Conservation (phyloP, 2,797 vertebrate species). For the Darevskia mixta region DNA sequence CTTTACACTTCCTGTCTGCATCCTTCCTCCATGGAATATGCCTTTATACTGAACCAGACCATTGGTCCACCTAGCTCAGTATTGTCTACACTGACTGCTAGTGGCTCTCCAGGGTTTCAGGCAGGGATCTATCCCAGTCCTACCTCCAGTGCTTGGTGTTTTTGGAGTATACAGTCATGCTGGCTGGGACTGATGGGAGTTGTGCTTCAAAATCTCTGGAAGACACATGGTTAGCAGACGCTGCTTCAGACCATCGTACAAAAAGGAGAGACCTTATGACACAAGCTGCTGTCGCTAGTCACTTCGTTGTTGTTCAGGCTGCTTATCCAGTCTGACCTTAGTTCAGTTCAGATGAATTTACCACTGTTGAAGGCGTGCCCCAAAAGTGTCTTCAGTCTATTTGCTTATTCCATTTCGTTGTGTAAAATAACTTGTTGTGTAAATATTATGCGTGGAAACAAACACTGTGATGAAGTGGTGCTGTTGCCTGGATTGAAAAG, state of each 20-base stretch:
- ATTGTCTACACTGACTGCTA: no score
- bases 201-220: no score
- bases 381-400: no score
- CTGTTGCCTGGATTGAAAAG: not conserved
- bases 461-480: not conserved
- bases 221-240: no score
- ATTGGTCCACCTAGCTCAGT: no score
- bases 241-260: not conserved
- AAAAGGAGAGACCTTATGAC: not conserved
- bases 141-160: no score
- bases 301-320: not conserved
- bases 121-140: not conserved
- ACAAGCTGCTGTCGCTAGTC: not conserved
- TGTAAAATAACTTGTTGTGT: not conserved
- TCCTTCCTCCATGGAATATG: no score
- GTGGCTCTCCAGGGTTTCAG: no score
- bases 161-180: no score
- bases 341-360: not conserved
- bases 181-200: no score
- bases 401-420: not conserved
- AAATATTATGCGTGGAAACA: not conserved
- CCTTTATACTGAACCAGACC: no score
- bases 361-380: not conserved
- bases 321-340: not conserved
- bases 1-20: not conserved